phyloP scores from a whole-genome alignment of 2,113 vertebrate species.

The Arothron firmamentum region DNA sequence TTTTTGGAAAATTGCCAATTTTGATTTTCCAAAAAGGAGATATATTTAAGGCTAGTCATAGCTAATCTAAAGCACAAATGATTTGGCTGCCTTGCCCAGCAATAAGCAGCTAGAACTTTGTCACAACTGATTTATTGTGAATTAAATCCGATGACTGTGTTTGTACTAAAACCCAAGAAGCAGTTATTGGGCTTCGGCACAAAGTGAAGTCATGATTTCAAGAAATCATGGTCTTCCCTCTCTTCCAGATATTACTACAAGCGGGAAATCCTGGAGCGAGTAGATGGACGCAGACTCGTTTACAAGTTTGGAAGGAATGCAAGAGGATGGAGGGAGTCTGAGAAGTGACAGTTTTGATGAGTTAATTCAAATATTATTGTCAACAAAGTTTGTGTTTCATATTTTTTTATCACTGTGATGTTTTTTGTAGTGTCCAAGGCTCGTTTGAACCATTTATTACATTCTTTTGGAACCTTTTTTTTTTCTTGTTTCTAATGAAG shows the following conservation, averaged over 20 bases:
- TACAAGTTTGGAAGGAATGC: conserved; percentile 98
- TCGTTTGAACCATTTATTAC: conserved; percentile 42
- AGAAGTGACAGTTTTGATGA: conserved; percentile 78
- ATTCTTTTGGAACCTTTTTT: conserved; percentile 2
- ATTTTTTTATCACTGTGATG: conserved; percentile 7
- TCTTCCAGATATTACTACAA: conserved; percentile 96
- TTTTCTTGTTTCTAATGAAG: neutral
- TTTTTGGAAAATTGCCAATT: no score
- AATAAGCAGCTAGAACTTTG: no score
- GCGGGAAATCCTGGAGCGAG: conserved; percentile 93
- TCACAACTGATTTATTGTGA: no score
- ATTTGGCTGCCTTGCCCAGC: neutral
- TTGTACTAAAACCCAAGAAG: neutral
- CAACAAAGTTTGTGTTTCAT: conserved; percentile 17
- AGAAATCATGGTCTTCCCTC: neutral
- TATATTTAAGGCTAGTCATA: no score
- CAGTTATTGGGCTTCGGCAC: no score
- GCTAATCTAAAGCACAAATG: neutral
- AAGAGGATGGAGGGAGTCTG: conserved; percentile 90
- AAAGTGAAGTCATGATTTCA: neutral
- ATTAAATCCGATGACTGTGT: neutral
- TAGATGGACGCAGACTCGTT: conserved; percentile 93
- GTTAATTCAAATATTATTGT: conserved; percentile 37
- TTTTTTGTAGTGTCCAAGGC: conserved; percentile 18
- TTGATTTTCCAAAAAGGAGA: no score